Evolutionary conservation across 2,797 vertebrate species (phyloP), one percentile per base, ranked within the genome.

Genomic region (Lates japonicus): DNA sequence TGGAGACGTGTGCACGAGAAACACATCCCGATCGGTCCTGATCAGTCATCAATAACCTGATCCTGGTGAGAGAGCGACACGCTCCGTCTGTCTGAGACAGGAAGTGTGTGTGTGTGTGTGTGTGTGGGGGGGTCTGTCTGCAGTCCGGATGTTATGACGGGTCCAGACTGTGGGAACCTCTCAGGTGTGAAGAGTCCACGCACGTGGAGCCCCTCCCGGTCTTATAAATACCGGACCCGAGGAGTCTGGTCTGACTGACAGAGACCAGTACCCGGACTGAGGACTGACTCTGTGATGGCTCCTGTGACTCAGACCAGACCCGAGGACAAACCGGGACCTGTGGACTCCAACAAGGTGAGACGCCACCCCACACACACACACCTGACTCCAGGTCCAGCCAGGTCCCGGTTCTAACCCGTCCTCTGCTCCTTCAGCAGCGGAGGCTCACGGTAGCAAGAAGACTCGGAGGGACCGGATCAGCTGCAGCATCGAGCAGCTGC

Each of bases 361-460:
- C 11, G 3, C 54, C 54, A 3, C 25, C 25, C 13, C 7, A 13
- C 25, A 12, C 25, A 25, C 25, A 13, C 7, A 13, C 25, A 12
- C 13, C 13, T 29, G 51, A 22, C 6, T 7, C 6, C 25, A 29
- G 25, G 25, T 29, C 25, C 25, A 29, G 25, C 25, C 25, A 2
- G 25, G 25, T 29, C 25, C 14, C 7, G 29, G 8, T 16, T 63
- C 20, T 46, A 7, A 55, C 6, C 8, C 7, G 17, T 33, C 57
- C 74, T 37, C 73, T 29, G 8, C 5, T 29, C 25, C 44, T 72
- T 33, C 93, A 96, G 95, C 81, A 94, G 61, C 90, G 90, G 5
- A 95, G 90, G 41, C 88, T 94, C 0, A 82, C 94, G 74, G 95
- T 95, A 84, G 95, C n/a, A n/a, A 96, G 84, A 96, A 96, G 77